Base-by-base conservation (phyloP, 2,113 vertebrate species). In the Cyprinodon tularosa region DNA sequence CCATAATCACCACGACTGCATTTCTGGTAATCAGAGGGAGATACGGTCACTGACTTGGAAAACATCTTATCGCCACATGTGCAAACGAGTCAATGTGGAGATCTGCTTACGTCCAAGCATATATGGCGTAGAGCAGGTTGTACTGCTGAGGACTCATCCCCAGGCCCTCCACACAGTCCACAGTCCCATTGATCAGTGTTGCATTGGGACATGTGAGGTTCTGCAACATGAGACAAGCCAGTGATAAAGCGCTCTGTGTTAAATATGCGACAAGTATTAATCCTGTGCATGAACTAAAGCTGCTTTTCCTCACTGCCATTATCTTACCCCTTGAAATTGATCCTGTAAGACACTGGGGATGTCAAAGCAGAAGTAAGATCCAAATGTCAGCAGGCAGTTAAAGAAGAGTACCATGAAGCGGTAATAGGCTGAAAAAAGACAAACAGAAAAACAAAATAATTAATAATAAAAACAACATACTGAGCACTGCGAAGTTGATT, bases 141-240 rank as follows among this genome's bases (percentile, higher is more conserved):
- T 96, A 97, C 38, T 96, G 78, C 84, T 95, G 92, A 8, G 96
- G 95, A 0, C 75, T 94, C 94, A 96, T 95, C 59, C 95, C 95
- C 65, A 96, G 80, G 9, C 96, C 95, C 76, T 88, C 89, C 29
- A 95, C 92, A 62, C 94, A 96, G 53, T 81, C 87, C 59, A 75
- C 72, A 0, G 91, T 94, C 75, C 90, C 81, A 3, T 94, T 95
- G 65, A 29, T 75, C 7, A 88, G 77, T 0, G 93, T 96, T 0
- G 83, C 80, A 81, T 93, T 95, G 45, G 81, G 69, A 84, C 95
- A 97, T 3, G 93, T 95, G 82, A 96, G 74, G 68, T 96, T 96
- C 95, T 96, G 82, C 40, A 48, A 12, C 14, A 64, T 10, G 36
- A 66, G 22, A 22, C n/a, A 71, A 65, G 2, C 3, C 17, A 4